Evolutionary conservation across 1,140 invertebrate genomes (phyloP).

Genomic region (Periplaneta americana): DNA sequence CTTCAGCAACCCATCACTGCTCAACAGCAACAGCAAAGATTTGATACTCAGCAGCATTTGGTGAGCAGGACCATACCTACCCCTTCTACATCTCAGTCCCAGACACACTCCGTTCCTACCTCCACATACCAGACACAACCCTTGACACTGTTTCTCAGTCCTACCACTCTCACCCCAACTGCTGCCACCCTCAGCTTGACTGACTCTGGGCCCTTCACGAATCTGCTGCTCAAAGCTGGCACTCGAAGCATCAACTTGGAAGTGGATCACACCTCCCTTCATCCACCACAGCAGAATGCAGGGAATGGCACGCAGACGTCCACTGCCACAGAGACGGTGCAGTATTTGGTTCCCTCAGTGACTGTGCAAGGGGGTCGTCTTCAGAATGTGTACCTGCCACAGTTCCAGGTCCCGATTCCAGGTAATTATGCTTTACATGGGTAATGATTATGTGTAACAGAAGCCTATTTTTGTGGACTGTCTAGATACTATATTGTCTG

Average conservation of each 20-base stretch:
- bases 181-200: conserved; percentile 4
- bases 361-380: conserved; percentile 26
- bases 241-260: conserved; percentile 32
- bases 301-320: conserved; percentile 19
- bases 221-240: conserved; percentile 18
- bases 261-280: conserved; percentile 26
- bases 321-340: conserved; percentile 22
- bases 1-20: background rate
- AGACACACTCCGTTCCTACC: background rate
- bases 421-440: too few relatives aligned
- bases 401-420: conserved; percentile 40
- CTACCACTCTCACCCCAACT: conserved; percentile 8
- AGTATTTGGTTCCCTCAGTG: conserved; percentile 23
- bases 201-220: background rate
- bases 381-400: conserved; percentile 33
- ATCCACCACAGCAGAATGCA: background rate
- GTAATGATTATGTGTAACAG: too few relatives aligned
- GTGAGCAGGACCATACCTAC: background rate
- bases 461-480: too few relatives aligned
- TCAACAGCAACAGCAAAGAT: background rate
- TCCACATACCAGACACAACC: conserved; percentile 8
- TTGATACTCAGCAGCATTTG: background rate
- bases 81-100: background rate
- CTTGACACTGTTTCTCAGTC: conserved; percentile 23
- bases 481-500: too few relatives aligned